Evolutionary conservation across 2,888 invertebrate species (phyloP).

Genomic region (Agonum fuliginosum): DNA sequence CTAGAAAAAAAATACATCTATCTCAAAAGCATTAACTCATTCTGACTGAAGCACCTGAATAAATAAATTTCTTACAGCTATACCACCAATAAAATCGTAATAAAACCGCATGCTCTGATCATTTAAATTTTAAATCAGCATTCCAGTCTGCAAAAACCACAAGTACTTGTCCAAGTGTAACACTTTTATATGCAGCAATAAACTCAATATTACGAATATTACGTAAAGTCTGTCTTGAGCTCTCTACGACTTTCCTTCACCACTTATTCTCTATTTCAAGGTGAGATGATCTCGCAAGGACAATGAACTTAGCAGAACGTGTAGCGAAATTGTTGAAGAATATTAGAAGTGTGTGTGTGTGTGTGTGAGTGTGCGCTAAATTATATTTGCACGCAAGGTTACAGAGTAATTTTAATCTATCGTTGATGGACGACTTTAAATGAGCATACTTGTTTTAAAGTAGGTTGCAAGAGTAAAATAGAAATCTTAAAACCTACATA

Average conservation of each 20-base stretch:
- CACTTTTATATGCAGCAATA: neutral
- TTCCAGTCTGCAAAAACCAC: neutral
- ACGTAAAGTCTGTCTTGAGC: slow-evolving; percentile 2
- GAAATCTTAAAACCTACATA: too few relatives aligned
- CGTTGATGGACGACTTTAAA: too few relatives aligned
- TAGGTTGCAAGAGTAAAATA: too few relatives aligned
- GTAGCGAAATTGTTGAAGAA: neutral
- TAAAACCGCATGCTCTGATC: neutral
- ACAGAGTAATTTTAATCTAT: neutral
- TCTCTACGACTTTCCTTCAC: neutral
- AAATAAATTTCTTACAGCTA: neutral
- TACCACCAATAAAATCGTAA: neutral
- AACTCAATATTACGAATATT: neutral
- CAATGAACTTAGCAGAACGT: slow-evolving; percentile 11
- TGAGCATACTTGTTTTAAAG: too few relatives aligned
- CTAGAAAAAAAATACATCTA: too few relatives aligned
- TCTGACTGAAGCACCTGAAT: too few relatives aligned
- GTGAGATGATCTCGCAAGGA: slow-evolving; percentile 10
- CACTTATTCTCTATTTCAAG: neutral
- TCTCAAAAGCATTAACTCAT: too few relatives aligned
- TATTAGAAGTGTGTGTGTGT: neutral
- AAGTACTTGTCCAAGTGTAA: neutral
- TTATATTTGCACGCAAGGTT: slow-evolving; percentile 11
- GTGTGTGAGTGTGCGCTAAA: neutral
- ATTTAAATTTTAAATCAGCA: slow-evolving; percentile 36